phyloP scores from a whole-genome alignment of 2,888 invertebrate genomes.

The Phytoseiulus persimilis region DNA sequence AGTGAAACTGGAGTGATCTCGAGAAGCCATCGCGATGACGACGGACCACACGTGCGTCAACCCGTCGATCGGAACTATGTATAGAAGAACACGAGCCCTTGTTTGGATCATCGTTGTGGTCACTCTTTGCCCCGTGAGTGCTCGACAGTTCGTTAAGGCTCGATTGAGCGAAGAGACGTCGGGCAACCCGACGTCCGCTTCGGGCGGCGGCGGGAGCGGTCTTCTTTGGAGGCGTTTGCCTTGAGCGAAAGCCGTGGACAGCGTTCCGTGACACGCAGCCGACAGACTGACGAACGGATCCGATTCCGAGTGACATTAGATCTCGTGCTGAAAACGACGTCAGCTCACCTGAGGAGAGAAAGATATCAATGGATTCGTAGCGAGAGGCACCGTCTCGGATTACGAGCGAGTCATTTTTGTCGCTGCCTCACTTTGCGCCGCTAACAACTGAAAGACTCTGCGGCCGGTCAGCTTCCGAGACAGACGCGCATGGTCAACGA shows the following conservation, averaged over 20 bases:
- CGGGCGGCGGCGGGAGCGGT: background rate
- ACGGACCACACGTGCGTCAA: background rate
- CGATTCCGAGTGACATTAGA: background rate
- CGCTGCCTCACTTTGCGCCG: background rate
- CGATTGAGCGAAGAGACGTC: background rate
- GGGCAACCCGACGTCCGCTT: background rate
- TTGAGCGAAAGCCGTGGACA: background rate
- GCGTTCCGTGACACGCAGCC: background rate
- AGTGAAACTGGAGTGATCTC: constrained; percentile 45
- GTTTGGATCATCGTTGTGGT: background rate
- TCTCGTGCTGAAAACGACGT: background rate
- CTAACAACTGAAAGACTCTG: background rate
- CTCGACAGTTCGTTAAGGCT: background rate
- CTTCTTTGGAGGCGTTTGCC: background rate
- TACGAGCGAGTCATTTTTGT: background rate
- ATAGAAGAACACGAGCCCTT: background rate
- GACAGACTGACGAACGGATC: no score
- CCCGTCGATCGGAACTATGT: background rate
- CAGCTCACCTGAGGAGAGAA: background rate
- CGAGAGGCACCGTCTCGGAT: background rate
- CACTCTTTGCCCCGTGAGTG: background rate
- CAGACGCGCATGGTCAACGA: background rate
- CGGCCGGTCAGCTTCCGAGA: background rate
- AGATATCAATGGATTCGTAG: background rate
- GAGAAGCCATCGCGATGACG: background rate